Percentiles rank a stretch among this genome's conserved stretches.
Conservation (phyloP, 2,113 vertebrate genomes). For the Halcyon malimbica region DNA sequence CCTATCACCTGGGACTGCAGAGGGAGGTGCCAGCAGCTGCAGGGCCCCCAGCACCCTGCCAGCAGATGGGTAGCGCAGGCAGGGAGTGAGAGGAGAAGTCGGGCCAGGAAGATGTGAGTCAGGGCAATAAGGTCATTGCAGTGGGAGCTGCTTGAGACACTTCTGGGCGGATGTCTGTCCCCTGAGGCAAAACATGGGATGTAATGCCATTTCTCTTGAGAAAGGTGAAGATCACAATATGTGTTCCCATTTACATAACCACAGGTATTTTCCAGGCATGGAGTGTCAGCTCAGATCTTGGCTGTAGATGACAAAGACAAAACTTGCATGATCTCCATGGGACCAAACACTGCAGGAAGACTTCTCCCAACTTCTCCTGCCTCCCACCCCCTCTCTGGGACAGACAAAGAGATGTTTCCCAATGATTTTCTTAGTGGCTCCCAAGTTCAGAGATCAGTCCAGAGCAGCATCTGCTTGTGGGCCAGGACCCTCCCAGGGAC, state of each 20-base stretch:
- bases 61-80: not conserved
- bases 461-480: not conserved
- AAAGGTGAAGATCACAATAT: not conserved
- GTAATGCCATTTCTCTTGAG: not conserved
- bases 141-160: not conserved
- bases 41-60: not conserved
- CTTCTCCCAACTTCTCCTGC: not conserved
- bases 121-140: constrained; percentile 39
- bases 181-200: not conserved
- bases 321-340: not conserved
- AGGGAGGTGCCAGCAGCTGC: not conserved
- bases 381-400: not conserved
- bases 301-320: not conserved
- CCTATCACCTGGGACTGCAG: not conserved
- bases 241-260: not conserved
- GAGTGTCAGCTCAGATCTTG: not conserved
- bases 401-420: not conserved
- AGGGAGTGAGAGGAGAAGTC: not conserved
- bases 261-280: not conserved
- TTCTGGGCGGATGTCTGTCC: not conserved
- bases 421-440: not conserved
- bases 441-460: not conserved
- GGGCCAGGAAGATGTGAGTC: constrained; percentile 32
- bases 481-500: not conserved
- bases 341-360: not conserved